Evolutionary conservation across 2,797 vertebrate genomes (phyloP).

Genomic region (Sphaeramia orbicularis): DNA sequence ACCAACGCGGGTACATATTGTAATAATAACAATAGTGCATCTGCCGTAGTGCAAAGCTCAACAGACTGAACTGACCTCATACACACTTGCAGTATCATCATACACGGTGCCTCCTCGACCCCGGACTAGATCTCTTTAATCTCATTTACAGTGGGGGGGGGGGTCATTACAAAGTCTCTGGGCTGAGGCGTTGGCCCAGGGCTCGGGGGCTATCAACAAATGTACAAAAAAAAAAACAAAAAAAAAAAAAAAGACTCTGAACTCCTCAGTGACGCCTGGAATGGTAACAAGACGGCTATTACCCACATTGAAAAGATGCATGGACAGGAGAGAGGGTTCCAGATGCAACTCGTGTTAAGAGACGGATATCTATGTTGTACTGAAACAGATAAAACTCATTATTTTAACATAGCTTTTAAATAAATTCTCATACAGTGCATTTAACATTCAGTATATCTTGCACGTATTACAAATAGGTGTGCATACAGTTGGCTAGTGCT

Average conservation of each 20-base stretch:
- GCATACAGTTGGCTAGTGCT: conserved; percentile 79
- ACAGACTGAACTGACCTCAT: conserved; percentile 58
- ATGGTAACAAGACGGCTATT: conserved; percentile 44
- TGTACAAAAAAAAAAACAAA: conserved; percentile 76
- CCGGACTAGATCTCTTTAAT: conserved; percentile 57
- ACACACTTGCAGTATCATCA: conserved; percentile 20
- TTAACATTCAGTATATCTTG: conserved; percentile 77
- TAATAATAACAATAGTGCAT: conserved; percentile 68
- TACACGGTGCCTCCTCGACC: conserved; percentile 53
- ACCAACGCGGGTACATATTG: conserved; percentile 63
- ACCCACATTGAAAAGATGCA: conserved; percentile 49
- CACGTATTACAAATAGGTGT: conserved; percentile 81
- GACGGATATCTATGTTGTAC: conserved; percentile 40
- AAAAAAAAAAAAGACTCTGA: too few relatives aligned
- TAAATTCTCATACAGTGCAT: conserved; percentile 71
- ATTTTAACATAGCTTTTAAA: conserved; percentile 69
- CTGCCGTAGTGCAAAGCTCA: conserved; percentile 73
- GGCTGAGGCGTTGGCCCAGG: conserved; percentile 36
- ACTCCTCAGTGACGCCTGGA: conserved; percentile 56
- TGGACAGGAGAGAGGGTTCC: conserved; percentile 33
- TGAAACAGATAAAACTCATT: conserved; percentile 60
- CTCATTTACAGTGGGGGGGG: conserved; percentile 62
- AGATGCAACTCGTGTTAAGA: conserved; percentile 43
- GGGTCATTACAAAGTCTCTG: conserved; percentile 53
- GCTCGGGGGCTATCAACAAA: conserved; percentile 68